phyloP scores from a whole-genome alignment of 1,140 invertebrate species.

The Neuroterus valhalla region DNA sequence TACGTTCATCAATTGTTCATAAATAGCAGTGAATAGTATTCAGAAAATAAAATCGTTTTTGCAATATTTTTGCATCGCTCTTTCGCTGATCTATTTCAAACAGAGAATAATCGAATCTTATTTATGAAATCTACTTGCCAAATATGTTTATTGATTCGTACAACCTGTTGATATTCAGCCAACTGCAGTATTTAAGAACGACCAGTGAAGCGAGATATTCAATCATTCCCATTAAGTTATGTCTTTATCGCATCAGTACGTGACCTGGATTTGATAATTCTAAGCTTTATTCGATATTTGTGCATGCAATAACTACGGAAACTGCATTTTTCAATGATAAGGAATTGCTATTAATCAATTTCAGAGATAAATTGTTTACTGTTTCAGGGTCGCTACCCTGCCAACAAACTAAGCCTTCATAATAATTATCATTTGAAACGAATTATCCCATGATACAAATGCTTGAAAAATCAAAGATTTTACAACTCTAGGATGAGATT shows the following conservation, averaged over 20 bases:
- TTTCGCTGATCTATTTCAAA: background rate
- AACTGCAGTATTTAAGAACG: slow-evolving; percentile 51
- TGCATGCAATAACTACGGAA: background rate
- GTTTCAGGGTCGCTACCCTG: no score
- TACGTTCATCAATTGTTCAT: background rate
- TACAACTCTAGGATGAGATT: no score
- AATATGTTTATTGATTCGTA: slow-evolving; percentile 33
- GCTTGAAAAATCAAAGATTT: no score
- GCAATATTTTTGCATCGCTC: background rate
- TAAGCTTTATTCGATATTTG: background rate
- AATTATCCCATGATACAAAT: no score
- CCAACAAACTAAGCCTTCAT: no score
- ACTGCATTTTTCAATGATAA: background rate
- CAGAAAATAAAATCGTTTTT: no score
- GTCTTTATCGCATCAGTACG: background rate
- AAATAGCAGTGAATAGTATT: no score
- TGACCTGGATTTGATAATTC: background rate
- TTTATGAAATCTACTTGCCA: background rate
- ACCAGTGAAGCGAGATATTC: background rate
- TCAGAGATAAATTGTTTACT: background rate
- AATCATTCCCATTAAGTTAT: slow-evolving; percentile 47
- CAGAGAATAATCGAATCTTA: background rate
- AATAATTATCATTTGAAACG: no score
- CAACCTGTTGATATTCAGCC: slow-evolving; percentile 59
- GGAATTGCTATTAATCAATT: background rate